These are phyloP conservation scores for Sycophila sp. DNA, from an alignment of 1,140 invertebrate species.

Conservation along the genomic window DNA sequence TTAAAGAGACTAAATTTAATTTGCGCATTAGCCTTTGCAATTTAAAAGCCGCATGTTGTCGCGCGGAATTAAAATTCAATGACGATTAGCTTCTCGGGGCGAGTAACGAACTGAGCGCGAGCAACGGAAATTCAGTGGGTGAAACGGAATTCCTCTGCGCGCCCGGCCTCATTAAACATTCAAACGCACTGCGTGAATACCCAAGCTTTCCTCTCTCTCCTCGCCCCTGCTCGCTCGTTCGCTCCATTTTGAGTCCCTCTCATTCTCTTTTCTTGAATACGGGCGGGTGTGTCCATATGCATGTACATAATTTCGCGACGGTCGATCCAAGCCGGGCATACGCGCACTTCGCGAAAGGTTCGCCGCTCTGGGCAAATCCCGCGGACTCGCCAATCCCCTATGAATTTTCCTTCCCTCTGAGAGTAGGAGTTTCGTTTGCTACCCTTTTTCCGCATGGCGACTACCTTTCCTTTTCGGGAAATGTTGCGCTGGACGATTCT, in stretches of 20 bases:
- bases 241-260: no score
- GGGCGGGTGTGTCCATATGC: no score
- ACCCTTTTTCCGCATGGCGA: no score
- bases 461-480: no score
- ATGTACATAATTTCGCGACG: slow-evolving; percentile 1
- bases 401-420: slow-evolving; percentile 23
- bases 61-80: slow-evolving; percentile 10
- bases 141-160: slow-evolving; percentile 39
- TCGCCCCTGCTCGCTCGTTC: background rate
- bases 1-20: no score
- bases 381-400: slow-evolving; percentile 8
- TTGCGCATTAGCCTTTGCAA: no score
- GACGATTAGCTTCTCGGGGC: background rate
- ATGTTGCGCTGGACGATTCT: no score
- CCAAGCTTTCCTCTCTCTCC: background rate
- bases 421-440: no score
- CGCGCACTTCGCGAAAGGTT: background rate
- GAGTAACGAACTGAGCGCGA: background rate
- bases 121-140: background rate
- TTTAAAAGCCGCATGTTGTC: no score
- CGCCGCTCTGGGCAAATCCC: background rate
- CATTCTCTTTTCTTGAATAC: no score
- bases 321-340: background rate
- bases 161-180: slow-evolving; percentile 47
- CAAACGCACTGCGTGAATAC: slow-evolving; percentile 35